Conservation (phyloP, 2,797 vertebrate species). For the Bufotes viridis region DNA sequence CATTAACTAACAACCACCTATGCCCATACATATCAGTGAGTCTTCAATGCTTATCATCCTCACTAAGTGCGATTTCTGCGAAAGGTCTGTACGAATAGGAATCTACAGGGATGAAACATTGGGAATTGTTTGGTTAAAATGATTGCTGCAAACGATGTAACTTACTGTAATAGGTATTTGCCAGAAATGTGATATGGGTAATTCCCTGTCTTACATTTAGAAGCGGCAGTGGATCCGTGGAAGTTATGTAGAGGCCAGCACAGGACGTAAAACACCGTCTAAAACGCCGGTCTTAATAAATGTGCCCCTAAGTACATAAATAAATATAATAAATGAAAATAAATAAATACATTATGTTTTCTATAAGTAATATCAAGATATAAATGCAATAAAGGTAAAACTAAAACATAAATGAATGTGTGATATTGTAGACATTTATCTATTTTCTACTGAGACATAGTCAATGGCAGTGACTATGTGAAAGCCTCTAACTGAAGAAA, state of each 20-base stretch:
- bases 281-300: no score
- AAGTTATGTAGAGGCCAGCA: no score
- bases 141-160: not conserved
- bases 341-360: not conserved
- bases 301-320: no score
- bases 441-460: not conserved
- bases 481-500: not conserved
- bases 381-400: not conserved
- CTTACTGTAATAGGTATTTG: not conserved
- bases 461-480: not conserved
- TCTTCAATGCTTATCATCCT: conserved; percentile 6
- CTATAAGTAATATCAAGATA: not conserved
- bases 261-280: no score
- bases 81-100: not conserved
- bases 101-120: not conserved
- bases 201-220: no score
- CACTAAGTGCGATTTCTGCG: not conserved
- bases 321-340: no score
- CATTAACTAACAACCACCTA: not conserved
- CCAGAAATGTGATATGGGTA: not conserved
- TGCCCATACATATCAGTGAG: not conserved
- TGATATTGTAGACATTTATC: not conserved
- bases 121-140: not conserved
- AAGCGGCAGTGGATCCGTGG: no score
- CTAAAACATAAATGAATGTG: not conserved